phyloP scores from a whole-genome alignment of 2,113 vertebrate species.

The Lycaon pictus region DNA sequence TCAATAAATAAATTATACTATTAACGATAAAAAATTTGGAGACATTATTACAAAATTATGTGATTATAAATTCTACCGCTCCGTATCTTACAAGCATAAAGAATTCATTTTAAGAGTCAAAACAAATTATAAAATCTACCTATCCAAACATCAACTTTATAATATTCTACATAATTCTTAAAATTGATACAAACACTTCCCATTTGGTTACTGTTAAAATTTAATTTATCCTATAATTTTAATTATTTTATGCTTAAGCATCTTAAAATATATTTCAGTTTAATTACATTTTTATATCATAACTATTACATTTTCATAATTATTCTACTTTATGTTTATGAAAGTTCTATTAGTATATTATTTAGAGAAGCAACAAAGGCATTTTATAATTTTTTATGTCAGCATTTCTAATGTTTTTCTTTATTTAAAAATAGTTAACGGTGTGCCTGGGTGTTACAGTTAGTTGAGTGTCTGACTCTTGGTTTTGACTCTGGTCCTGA shows the following conservation, averaged over 20 bases:
- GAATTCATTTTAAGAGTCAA: not conserved
- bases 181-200: not conserved
- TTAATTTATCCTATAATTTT: not conserved
- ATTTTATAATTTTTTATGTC: not conserved
- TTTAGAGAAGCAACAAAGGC: not conserved
- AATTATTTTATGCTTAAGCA: not conserved
- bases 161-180: not conserved
- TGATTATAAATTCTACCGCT: not conserved
- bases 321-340: not conserved
- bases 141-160: slow-evolving; percentile 4
- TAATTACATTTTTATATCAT: not conserved
- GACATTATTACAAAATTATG: not conserved
- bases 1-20: slow-evolving; percentile 31
- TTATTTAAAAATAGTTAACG: slow-evolving; percentile 30
- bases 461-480: not conserved
- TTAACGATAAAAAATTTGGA: not conserved
- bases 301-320: slow-evolving; percentile 9
- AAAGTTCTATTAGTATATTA: not conserved
- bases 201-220: not conserved
- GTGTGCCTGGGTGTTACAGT: not conserved
- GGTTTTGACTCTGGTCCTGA: not conserved
- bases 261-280: slow-evolving; percentile 23
- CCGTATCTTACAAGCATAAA: slow-evolving; percentile 23
- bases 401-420: slow-evolving; percentile 16
- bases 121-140: slow-evolving; percentile 48